Percentiles rank a stretch among this genome's conserved stretches.
These are phyloP conservation scores for Oreochromis aureus DNA, from an alignment of 2,113 vertebrate genomes.

Conservation along the genomic window DNA sequence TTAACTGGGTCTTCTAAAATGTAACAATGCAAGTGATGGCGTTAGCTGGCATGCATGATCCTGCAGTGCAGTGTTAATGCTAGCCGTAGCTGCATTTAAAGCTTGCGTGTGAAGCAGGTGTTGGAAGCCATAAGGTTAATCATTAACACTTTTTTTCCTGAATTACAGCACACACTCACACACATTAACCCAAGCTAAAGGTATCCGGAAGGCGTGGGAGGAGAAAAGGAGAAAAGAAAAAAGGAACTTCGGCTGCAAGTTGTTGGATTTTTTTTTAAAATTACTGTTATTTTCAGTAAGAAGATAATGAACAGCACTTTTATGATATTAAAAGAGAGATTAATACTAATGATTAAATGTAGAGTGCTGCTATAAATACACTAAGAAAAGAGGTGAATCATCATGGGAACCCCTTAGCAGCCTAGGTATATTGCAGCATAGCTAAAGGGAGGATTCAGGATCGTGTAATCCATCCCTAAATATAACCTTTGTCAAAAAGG, in stretches of 20 bases:
- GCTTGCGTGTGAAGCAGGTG: neutral
- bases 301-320: neutral
- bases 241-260: neutral
- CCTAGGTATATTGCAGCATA: neutral
- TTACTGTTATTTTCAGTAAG: neutral
- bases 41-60: neutral
- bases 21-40: too few species aligned
- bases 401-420: neutral
- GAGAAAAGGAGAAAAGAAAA: neutral
- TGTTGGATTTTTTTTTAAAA: neutral
- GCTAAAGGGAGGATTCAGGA: neutral
- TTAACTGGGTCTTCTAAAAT: neutral
- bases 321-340: neutral
- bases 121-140: slow-evolving; percentile 30
- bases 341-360: neutral
- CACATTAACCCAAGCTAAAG: slow-evolving; percentile 45
- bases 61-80: neutral
- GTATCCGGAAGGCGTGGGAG: neutral
- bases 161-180: slow-evolving; percentile 20
- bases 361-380: neutral
- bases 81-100: neutral
- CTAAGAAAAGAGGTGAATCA: neutral
- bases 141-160: slow-evolving; percentile 29
- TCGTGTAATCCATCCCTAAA: neutral
- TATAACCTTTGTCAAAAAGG: neutral